Conservation (phyloP, 1,140 invertebrate genomes). For the Belonocnema kinseyi region DNA sequence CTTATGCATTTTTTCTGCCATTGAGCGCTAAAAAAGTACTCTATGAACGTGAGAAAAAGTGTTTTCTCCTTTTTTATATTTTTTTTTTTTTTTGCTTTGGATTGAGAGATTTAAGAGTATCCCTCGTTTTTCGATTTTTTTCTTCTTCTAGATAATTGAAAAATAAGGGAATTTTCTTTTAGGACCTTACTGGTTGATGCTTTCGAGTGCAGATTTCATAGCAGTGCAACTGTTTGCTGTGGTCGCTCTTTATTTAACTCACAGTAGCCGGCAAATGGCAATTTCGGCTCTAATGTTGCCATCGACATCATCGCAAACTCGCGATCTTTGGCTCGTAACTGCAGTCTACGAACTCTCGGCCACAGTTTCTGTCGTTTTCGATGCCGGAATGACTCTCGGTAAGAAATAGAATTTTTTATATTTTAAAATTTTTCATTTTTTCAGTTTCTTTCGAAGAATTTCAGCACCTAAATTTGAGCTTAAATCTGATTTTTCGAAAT, state of each 20-base stretch:
- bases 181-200: conserved; percentile 77
- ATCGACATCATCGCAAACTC: conserved; percentile 68
- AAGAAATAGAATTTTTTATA: conserved; percentile 47
- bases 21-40: too few relatives aligned
- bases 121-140: too few relatives aligned
- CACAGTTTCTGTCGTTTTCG: conserved; percentile 73
- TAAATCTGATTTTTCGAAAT: too few relatives aligned
- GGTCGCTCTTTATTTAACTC: conserved; percentile 76
- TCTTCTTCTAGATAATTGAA: too few relatives aligned
- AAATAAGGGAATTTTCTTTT: neutral
- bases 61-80: neutral
- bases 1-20: too few relatives aligned
- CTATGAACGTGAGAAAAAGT: too few relatives aligned
- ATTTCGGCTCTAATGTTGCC: conserved; percentile 70
- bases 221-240: conserved; percentile 76
- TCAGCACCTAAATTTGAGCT: too few relatives aligned
- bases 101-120: too few relatives aligned
- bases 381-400: conserved; percentile 74
- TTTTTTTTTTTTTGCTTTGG: too few relatives aligned
- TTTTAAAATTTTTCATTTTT: too few relatives aligned
- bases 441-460: too few relatives aligned
- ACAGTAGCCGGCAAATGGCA: conserved; percentile 71
- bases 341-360: conserved; percentile 76
- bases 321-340: conserved; percentile 77
- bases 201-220: conserved; percentile 76